Percentiles rank a stretch among this genome's conserved stretches.
Conservation (phyloP, 2,797 vertebrate genomes). For the Chlorospingus flavigularis region DNA sequence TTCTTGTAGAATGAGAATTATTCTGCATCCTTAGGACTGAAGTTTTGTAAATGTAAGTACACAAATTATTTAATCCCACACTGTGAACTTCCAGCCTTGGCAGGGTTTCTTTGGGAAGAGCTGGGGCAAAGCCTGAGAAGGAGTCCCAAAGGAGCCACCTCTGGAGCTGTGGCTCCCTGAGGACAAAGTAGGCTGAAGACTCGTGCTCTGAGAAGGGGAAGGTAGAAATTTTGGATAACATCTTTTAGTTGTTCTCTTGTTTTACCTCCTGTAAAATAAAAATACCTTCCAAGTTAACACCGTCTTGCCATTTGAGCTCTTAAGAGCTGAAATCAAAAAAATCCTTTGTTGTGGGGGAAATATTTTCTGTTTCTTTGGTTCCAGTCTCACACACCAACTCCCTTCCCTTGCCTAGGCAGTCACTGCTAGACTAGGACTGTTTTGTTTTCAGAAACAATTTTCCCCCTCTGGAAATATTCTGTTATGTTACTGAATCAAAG, state of each 20-base stretch:
- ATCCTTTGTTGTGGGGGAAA: neutral
- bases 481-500: constrained; percentile 45
- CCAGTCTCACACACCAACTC: neutral
- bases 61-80: neutral
- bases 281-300: neutral
- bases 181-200: neutral
- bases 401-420: neutral
- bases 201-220: neutral
- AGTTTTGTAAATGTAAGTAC: neutral
- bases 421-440: neutral
- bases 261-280: neutral
- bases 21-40: neutral
- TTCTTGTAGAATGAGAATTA: neutral
- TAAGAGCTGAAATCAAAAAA: neutral
- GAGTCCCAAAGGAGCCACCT: neutral
- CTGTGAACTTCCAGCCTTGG: neutral
- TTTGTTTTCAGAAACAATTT: constrained; percentile 46
- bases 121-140: neutral
- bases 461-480: constrained; percentile 28
- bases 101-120: neutral
- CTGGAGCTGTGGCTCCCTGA: neutral
- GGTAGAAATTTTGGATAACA: neutral
- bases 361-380: neutral
- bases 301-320: neutral
- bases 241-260: neutral